phyloP scores from a whole-genome alignment of 2,888 invertebrate species.

The Drosophila borborema region DNA sequence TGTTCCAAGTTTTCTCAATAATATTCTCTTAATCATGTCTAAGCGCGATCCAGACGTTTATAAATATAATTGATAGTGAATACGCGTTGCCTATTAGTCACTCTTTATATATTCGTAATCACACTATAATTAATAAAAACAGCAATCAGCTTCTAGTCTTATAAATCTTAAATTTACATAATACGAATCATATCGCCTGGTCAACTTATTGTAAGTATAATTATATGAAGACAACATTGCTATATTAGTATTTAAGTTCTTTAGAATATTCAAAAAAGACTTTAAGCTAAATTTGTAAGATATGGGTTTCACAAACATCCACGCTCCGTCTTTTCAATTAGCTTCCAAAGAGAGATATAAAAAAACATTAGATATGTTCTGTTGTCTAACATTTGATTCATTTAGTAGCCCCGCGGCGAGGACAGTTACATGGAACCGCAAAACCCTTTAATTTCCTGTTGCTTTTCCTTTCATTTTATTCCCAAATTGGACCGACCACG shows the following conservation, averaged over 20 bases:
- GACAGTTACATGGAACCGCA: slow-evolving; percentile 36
- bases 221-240: neutral
- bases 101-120: too few species aligned
- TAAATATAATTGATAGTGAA: neutral
- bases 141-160: neutral
- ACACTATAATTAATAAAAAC: neutral
- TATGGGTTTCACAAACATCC: neutral
- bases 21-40: neutral
- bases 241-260: neutral
- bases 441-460: slow-evolving; percentile 82
- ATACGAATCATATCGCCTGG: neutral
- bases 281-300: neutral
- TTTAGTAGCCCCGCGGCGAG: slow-evolving; percentile 42
- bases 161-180: neutral
- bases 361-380: slow-evolving; percentile 24
- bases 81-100: too few species aligned
- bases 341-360: slow-evolving; percentile 2
- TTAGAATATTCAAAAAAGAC: neutral
- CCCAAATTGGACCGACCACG: slow-evolving; percentile 45
- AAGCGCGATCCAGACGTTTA: too few species aligned
- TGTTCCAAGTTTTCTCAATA: neutral
- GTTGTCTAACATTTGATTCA: slow-evolving; percentile 53
- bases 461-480: slow-evolving; percentile 65
- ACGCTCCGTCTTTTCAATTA: slow-evolving; percentile 26
- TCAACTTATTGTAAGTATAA: neutral